A percentile compares a stretch with the other conserved stretches of the same genome.
Conservation (phyloP, 2,113 vertebrate genomes). For the Artemisiospiza belli region DNA sequence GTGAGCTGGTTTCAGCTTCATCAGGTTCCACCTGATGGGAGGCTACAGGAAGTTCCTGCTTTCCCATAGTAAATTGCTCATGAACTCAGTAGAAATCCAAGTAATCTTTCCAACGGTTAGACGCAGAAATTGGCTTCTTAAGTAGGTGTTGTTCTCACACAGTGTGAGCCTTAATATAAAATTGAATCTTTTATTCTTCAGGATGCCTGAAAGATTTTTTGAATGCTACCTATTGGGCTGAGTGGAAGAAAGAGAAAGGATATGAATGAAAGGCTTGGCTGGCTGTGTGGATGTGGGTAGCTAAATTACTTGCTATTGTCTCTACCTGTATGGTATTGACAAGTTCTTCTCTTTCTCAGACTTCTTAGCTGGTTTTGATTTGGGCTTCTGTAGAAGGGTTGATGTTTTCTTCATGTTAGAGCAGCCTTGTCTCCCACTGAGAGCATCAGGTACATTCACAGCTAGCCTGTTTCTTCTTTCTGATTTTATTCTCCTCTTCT, state of each 20-base stretch:
- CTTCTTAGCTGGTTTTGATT: background rate
- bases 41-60: background rate
- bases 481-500: background rate
- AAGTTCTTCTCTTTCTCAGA: background rate
- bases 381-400: background rate
- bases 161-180: background rate
- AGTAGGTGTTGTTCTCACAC: background rate
- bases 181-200: background rate
- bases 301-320: background rate
- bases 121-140: background rate
- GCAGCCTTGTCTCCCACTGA: background rate
- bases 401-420: background rate
- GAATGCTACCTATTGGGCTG: background rate
- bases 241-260: background rate
- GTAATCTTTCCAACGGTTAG: background rate
- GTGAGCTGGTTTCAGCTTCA: background rate
- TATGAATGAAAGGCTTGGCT: slow-evolving; percentile 20
- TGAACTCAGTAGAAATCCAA: background rate
- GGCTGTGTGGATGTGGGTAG: background rate
- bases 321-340: background rate
- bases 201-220: background rate
- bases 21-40: background rate
- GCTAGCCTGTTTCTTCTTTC: background rate
- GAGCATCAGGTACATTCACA: background rate
- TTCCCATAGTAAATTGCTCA: background rate